phyloP scores from a whole-genome alignment of 2,113 vertebrate genomes.

The Stegostoma tigrinum region DNA sequence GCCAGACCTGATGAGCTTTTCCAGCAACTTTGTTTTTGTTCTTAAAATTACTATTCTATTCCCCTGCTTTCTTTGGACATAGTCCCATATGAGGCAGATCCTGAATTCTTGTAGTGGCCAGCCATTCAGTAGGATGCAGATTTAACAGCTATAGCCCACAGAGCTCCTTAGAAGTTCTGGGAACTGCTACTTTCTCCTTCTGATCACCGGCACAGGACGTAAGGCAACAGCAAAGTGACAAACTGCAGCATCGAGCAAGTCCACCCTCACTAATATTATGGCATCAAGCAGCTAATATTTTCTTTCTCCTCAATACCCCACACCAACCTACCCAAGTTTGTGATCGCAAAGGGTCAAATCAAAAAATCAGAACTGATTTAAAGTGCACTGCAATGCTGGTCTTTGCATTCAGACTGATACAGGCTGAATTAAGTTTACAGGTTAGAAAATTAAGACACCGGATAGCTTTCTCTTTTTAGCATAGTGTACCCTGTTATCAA shows the following conservation, averaged over 20 bases:
- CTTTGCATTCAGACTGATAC: not conserved
- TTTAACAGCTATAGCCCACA: no score
- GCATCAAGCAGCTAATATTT: not conserved
- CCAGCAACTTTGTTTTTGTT: no score
- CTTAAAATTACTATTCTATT: not conserved
- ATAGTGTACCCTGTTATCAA: not conserved
- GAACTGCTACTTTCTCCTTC: not conserved
- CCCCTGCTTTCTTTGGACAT: not conserved
- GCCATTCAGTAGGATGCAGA: not conserved
- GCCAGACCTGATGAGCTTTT: no score
- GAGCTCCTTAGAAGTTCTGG: not conserved
- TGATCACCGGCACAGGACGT: not conserved
- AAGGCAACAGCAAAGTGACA: not conserved
- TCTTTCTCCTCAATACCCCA: no score
- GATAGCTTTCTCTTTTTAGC: not conserved
- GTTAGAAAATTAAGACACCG: not conserved
- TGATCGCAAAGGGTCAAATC: not conserved
- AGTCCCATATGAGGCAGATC: not conserved
- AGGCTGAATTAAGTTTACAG: not conserved
- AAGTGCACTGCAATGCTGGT: not conserved
- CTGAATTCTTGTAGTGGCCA: not conserved
- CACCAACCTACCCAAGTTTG: not conserved
- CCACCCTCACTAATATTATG: not conserved
- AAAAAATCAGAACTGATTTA: not conserved
- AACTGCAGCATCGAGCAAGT: no score